Evolutionary conservation across 2,113 vertebrate species (phyloP).

Genomic region (Varanus komodoensis): DNA sequence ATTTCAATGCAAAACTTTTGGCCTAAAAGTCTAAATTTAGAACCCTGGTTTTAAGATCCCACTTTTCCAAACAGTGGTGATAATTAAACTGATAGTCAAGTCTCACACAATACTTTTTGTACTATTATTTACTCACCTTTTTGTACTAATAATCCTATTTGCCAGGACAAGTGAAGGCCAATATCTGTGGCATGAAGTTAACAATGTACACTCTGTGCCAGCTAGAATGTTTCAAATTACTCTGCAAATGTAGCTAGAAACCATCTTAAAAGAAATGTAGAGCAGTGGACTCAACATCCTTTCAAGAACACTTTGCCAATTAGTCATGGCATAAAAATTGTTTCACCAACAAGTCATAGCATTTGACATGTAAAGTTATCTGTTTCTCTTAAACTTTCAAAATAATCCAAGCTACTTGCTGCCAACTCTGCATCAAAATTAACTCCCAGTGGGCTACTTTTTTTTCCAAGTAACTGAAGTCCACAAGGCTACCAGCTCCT

Average conservation of each 20-base stretch:
- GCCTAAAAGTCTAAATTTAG: neutral
- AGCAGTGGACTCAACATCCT: neutral
- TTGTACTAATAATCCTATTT: neutral
- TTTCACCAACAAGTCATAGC: neutral
- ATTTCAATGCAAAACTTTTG: neutral
- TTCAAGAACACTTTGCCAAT: neutral
- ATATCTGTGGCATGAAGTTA: neutral
- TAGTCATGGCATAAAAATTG: neutral
- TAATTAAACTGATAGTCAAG: neutral
- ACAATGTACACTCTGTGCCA: neutral
- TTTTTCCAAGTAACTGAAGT: neutral
- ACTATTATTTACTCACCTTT: neutral
- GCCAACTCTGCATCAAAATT: neutral
- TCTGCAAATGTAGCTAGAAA: neutral
- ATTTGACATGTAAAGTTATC: neutral
- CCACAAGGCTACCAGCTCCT: slow-evolving; percentile 6
- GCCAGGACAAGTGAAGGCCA: neutral
- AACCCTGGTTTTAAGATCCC: neutral
- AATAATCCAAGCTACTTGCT: slow-evolving; percentile 1
- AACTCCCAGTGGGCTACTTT: slow-evolving; percentile 1
- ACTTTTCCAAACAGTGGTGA: neutral
- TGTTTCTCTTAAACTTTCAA: neutral
- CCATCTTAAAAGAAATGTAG: neutral
- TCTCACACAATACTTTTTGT: neutral
- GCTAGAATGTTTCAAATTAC: slow-evolving; percentile 25